Percentiles rank a stretch among this genome's conserved stretches.
Evolutionary conservation across 2,797 vertebrate species (phyloP).

Genomic region (Heterohyrax brucei): DNA sequence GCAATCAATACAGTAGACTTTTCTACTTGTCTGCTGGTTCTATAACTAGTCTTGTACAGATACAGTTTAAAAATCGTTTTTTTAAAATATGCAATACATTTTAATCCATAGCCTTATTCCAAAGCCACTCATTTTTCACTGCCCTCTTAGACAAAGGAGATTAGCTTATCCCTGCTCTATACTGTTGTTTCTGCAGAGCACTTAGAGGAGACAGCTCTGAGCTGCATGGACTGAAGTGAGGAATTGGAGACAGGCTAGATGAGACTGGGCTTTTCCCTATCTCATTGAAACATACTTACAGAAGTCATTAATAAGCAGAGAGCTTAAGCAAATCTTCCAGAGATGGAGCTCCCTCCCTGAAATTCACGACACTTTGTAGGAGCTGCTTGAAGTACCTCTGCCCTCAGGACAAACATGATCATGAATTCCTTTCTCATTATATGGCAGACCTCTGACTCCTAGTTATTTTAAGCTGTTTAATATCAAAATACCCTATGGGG

Average conservation of each 20-base stretch:
- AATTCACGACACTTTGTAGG: not conserved
- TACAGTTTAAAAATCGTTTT: not conserved
- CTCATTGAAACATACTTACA: slow-evolving; percentile 14
- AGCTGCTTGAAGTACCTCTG: not conserved
- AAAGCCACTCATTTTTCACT: slow-evolving; percentile 6
- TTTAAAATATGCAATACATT: slow-evolving; percentile 27
- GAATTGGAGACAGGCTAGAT: slow-evolving; percentile 4
- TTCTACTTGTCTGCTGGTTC: not conserved
- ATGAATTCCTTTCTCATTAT: not conserved
- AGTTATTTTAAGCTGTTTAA: not conserved
- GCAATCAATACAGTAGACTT: not conserved
- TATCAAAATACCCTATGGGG: not conserved
- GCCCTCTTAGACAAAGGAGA: not conserved
- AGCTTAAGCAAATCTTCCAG: not conserved
- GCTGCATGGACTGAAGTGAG: slow-evolving; percentile 6
- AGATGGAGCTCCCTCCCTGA: not conserved
- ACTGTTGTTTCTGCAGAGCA: not conserved
- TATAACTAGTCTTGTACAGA: not conserved
- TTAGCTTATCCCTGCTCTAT: not conserved
- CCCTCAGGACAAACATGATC: not conserved
- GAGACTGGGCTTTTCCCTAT: not conserved
- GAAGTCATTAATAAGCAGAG: not conserved
- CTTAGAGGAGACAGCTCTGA: not conserved
- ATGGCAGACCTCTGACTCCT: not conserved
- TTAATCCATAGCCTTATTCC: slow-evolving; percentile 24